These are phyloP conservation scores for Carposina sasakii DNA, from an alignment of 1,140 invertebrate genomes.

Conservation along the genomic window DNA sequence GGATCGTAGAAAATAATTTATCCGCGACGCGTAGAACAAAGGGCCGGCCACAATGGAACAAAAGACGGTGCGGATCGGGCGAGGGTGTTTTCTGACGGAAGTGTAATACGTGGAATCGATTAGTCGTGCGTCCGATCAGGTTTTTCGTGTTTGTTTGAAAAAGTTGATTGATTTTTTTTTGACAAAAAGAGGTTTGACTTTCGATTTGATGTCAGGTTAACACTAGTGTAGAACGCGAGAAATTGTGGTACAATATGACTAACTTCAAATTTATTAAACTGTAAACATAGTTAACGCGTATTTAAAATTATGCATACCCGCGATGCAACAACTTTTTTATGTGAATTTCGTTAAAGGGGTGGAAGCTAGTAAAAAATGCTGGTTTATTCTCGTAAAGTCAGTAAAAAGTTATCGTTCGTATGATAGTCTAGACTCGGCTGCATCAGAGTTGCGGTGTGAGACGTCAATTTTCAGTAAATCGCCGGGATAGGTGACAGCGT, in stretches of 20 bases:
- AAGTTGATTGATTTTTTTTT: too few species aligned
- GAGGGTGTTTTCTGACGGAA: slow-evolving; percentile 60
- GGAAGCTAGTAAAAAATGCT: too few species aligned
- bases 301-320: too few species aligned
- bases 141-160: too few species aligned
- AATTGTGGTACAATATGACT: too few species aligned
- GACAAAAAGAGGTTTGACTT: too few species aligned
- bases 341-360: too few species aligned
- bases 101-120: slow-evolving; percentile 57
- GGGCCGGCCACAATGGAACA: slow-evolving; percentile 58
- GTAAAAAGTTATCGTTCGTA: neutral
- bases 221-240: too few species aligned
- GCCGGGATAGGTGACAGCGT: slow-evolving; percentile 44
- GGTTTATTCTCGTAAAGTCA: neutral
- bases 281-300: too few species aligned
- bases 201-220: too few species aligned
- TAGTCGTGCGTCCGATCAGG: slow-evolving; percentile 46
- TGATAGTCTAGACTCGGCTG: neutral
- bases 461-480: slow-evolving; percentile 51
- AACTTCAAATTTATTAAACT: too few species aligned
- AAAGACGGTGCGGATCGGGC: slow-evolving; percentile 45
- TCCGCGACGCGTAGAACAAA: slow-evolving; percentile 55
- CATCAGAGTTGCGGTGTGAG: slow-evolving; percentile 26
- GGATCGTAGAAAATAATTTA: slow-evolving; percentile 57
- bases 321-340: too few species aligned